Evolutionary conservation across 2,113 vertebrate genomes (phyloP), one percentile per base, ranked within the genome.

Genomic region (Murina feae): DNA sequence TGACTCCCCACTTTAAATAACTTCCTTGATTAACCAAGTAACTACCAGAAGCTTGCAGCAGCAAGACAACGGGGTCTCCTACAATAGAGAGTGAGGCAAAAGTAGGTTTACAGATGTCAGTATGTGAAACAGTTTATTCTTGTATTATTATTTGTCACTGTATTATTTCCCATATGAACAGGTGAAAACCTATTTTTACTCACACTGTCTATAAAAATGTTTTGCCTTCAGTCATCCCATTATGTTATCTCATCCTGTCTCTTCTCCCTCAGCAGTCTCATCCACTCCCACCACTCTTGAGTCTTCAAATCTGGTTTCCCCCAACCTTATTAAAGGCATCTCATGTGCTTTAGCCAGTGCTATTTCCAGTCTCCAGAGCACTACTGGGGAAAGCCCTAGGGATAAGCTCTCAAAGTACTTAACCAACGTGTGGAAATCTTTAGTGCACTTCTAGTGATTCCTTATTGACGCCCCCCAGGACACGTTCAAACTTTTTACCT

Each of bases 1-100:
- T 82, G 32, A 93, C 63, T 89, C 30, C 39, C 32, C 10, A 81
- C 14, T 83, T 89, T 65, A 76, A 93, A 91, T 32, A 91, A 85
- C 35, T 79, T 82, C 89, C 23, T 84, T 85, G 63, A 58, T 69
- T 86, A 91, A 87, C 21, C 60, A 72, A 75, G 4, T 17, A 91
- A 49, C 47, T 65, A 83, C 5, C 69, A 86, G 28, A 91, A 91
- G 60, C 63, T 80, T 60, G 60, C 8, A 2, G 39, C 37, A 82
- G 6, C 6, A 71, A 65, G 9, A 79, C 42, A 80, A 79, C 9
- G 16, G 60, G 2, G 16, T 17, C 12, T 91, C 60, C 39, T 78
- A 68, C 39, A 51, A n/a, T 6, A 75, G 42, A 75, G 58, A 60
- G 58, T 28, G 25, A 60, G 58, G 58, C 58, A 60, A 60, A 60